Base-by-base conservation (phyloP, 2,113 vertebrate genomes). In the Actinemys pallida region DNA sequence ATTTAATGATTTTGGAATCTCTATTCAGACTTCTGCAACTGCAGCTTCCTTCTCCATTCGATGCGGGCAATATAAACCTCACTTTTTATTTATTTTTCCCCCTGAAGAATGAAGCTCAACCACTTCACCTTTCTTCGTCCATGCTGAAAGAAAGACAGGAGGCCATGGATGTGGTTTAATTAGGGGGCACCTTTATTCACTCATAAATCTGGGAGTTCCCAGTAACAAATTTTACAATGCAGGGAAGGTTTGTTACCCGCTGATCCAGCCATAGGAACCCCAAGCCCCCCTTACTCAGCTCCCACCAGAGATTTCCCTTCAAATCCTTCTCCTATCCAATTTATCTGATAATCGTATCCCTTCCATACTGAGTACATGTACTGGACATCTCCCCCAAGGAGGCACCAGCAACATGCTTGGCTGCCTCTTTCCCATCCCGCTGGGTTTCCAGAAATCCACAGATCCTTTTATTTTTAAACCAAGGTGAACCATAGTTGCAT, bases 21-120 rank as follows among this genome's bases (percentile, higher is more conserved):
- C 17, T 94, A 83, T 22, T 96, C 35, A 87, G 84, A 20, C 31
- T 87, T 90, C 59, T 91, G 29, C 49, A 96, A 82, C 79, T 84
- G 27, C 54, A 94, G 14, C 4, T 93, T 31, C 49, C 45, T 83
- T 69, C 56, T 93, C 49, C 85, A 76, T 42, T 93, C 78, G 0
- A 91, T 81, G 76, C 54, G 31, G 35, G 10, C 17, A 84, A 85
- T 45, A 20, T 42, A 72, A 95, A 54, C 29, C 24, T 80, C 13
- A 39, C 29, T 85, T 78, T 95, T 90, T 87, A n/a, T 42, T 84
- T 8, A 81, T 93, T 83, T 89, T 5, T 78, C 82, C 62, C 14
- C 88, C 80, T 65, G 56, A 49, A 90, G 93, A 86, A 47, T 87
- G 6, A 8, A 79, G 50, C 17, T 95, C 42, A 47, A 8, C 5